Evolutionary conservation across 2,797 vertebrate genomes (phyloP), one percentile per base, ranked within the genome.

Genomic region (Xenopus petersii): DNA sequence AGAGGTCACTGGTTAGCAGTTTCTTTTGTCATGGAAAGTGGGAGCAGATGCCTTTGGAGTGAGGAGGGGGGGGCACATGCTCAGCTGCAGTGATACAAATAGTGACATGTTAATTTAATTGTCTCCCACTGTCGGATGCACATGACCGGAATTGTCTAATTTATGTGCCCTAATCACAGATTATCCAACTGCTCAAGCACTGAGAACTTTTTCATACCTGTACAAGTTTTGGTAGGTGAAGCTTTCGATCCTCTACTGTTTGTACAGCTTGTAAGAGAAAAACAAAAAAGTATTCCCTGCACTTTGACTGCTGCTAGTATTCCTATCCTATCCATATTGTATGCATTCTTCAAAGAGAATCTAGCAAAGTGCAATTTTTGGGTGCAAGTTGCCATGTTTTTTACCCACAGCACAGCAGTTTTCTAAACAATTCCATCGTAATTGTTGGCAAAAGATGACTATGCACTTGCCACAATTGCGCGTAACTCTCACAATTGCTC

Each of bases 61-160:
- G 42, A 67, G 77, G 49, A 49, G 48, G 70, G 76, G 70, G 76
- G 60, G 71, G 61, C 17, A 63, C 67, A 64, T 77, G 73, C 81
- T 82, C 86, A 85, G 83, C 83, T 86, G 81, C 82, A 81, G 82
- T 21, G 60, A 16, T 21, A 76, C 67, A 66, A 80, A 80, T 80
- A 80, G 42, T 82, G 81, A 82, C 71, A 74, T 79, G 71, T 79
- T 79, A 79, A 80, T 77, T 70, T 64, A 70, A 70, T 70, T 80
- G 67, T 77, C 79, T 60, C 67, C 47, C 11, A 72, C 81, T 76
- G 79, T 66, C 24, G 64, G 65, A 51, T 12, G 5, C 71, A 74
- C 54, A 62, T 79, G 76, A 70, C 70, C 64, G 49, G 59, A 58
- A 73, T 62, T 30, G 67, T 73, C 55, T 8, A 59, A 62, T 30